phyloP scores from a whole-genome alignment of 2,888 invertebrate species.

The Drosophila fulvimacula region DNA sequence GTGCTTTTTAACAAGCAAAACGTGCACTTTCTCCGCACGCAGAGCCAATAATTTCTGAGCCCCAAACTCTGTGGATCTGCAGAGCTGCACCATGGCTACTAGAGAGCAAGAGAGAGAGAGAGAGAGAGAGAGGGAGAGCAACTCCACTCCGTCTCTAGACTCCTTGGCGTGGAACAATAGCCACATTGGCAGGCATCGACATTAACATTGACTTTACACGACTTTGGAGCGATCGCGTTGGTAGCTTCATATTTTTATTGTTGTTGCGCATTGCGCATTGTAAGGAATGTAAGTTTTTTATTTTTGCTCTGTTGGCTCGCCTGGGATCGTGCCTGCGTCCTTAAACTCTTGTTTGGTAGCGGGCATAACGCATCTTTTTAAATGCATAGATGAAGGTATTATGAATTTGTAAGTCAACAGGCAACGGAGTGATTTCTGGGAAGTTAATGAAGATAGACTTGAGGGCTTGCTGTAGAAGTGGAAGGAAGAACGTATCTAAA shows the following conservation, averaged over 20 bases:
- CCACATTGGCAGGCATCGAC: conserved; percentile 65
- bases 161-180: conserved; percentile 63
- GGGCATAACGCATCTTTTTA: conserved; percentile 61
- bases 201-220: conserved; percentile 84
- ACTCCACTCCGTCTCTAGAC: conserved; percentile 34
- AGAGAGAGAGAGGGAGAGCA: background rate
- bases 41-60: conserved; percentile 81
- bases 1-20: conserved; percentile 83
- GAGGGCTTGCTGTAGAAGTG: too few species aligned
- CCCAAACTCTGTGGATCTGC: conserved; percentile 30
- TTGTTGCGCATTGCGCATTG: conserved; percentile 74
- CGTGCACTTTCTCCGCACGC: conserved; percentile 84
- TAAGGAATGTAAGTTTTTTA: conserved; percentile 60
- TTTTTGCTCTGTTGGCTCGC: background rate
- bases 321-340: conserved; percentile 72
- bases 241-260: conserved; percentile 82
- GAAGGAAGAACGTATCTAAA: too few species aligned
- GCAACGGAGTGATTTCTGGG: background rate
- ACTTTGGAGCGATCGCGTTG: conserved; percentile 75
- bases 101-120: background rate
- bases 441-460: background rate
- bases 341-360: conserved; percentile 62
- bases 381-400: conserved; percentile 24
- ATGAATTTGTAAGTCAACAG: background rate
- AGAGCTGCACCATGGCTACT: background rate